Base-by-base conservation (phyloP, 2,888 invertebrate species). In the Drosophila mettleri region DNA sequence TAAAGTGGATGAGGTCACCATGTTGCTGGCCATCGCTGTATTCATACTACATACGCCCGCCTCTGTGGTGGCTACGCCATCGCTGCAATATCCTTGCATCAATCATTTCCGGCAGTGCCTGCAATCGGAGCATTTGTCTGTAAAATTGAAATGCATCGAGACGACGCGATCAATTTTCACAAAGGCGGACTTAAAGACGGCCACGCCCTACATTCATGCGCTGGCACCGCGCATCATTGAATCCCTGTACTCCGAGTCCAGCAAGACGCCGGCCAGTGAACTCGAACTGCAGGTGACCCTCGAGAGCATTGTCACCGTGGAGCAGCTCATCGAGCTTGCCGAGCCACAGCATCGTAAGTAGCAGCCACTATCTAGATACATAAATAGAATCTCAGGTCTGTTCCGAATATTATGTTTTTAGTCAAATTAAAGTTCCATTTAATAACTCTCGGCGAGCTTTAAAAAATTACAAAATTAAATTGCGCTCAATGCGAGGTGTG, bases 101-200 rank as follows among this genome's bases (percentile, higher is more conserved):
- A 97, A 98, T 93, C 96, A 98, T 90, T 98, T 98, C 92, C 94
- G 97, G 36, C 96, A 97, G 88, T 96, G 97, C 82, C 93, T 97
- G 55, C 95, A 95, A 86, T 94, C 94, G 66, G 93, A 94, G 41
- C 94, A 95, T 90, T 92, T 94, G 69, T 92, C 93, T 94, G 95
- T 97, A 0, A 94, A 95, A 88, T 92, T 96, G 59, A 96, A 96
- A 90, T 96, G 96, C 89, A 94, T 97, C 39, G 96, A 96, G 92
- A 95, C 96, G 2, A 93, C 97, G 53, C 94, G 94, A 80, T 95
- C 96, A 0, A 94, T 98, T 62, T 97, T 97, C 90, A 93, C 94
- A 43, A 95, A 96, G 88, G 93, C 94, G 3, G 95, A 96, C 80
- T 93, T 94, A 51, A 93, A 93, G 65, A 94, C 97, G 27, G 94